Conservation (phyloP, 2,113 vertebrate species). For the Pseudopodoces humilis region DNA sequence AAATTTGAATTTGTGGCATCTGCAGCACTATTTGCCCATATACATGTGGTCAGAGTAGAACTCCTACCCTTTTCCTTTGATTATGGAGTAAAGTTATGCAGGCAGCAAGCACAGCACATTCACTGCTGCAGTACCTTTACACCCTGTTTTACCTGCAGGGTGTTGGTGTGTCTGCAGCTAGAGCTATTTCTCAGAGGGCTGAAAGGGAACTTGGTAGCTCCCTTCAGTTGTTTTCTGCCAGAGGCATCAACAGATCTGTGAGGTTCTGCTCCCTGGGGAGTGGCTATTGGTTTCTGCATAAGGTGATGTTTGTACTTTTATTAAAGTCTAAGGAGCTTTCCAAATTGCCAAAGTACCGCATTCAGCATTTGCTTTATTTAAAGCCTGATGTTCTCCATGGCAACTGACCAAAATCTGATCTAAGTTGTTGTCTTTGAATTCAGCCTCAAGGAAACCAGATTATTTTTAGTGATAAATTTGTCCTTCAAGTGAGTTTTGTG, state of each 20-base stretch:
- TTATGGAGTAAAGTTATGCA: neutral
- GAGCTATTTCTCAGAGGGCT: neutral
- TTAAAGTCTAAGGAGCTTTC: neutral
- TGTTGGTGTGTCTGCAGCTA: neutral
- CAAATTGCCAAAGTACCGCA: rapidly evolving
- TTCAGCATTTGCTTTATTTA: neutral
- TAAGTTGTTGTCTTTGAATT: neutral
- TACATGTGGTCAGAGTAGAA: neutral
- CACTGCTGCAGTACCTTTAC: neutral
- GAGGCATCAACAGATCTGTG: neutral
- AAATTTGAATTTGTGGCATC: neutral
- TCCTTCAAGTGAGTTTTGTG: neutral
- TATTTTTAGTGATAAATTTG: neutral
- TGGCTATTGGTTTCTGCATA: neutral
- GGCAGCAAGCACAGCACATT: neutral
- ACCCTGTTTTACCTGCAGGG: neutral
- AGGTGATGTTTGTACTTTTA: neutral
- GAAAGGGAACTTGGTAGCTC: neutral
- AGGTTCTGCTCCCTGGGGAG: neutral
- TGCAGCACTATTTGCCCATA: neutral
- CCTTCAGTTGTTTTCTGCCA: neutral
- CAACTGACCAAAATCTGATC: slow-evolving; percentile 17
- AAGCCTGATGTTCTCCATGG: slow-evolving; percentile 29
- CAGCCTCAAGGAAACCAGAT: neutral
- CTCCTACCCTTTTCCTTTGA: neutral